These are phyloP conservation scores for Thymelicus lineola DNA, from an alignment of 2,888 invertebrate genomes.

Conservation along the genomic window DNA sequence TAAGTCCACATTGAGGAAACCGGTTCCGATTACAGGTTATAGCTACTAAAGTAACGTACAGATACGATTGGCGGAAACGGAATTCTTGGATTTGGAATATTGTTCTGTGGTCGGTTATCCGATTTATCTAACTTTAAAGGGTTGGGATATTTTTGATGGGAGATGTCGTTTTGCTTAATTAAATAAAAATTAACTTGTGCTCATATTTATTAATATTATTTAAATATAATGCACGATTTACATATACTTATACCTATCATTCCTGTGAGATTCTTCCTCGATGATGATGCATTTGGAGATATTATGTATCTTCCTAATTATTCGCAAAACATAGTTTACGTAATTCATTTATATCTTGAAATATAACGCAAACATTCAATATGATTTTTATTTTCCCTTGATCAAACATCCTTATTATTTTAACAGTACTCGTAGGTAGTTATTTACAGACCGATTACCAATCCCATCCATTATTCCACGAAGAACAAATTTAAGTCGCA, in stretches of 20 bases:
- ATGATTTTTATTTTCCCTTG: conserved; percentile 22
- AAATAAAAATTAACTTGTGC: too few relatives aligned
- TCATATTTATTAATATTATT: too few relatives aligned
- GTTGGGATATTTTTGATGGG: too few relatives aligned
- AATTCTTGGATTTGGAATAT: conserved; percentile 50
- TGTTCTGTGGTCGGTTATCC: conserved; percentile 7
- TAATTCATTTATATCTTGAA: not conserved
- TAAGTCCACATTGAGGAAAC: conserved; percentile 81
- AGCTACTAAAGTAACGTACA: conserved; percentile 66
- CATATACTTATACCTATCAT: too few relatives aligned
- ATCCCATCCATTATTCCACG: conserved; percentile 70
- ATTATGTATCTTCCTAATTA: too few relatives aligned
- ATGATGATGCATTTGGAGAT: too few relatives aligned
- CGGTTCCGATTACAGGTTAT: conserved; percentile 84
- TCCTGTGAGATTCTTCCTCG: too few relatives aligned
- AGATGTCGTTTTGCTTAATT: too few relatives aligned
- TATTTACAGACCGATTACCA: conserved; percentile 75
- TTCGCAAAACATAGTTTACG: not conserved
- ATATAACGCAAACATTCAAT: not conserved
- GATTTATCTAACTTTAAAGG: not conserved
- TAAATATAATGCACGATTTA: too few relatives aligned
- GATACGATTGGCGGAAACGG: conserved; percentile 82
- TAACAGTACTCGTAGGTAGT: conserved; percentile 43
- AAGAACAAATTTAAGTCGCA: conserved; percentile 75
- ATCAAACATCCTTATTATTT: conserved; percentile 34